Base-by-base conservation (phyloP, 2,888 invertebrate genomes). In the Aleiodes alternator region DNA sequence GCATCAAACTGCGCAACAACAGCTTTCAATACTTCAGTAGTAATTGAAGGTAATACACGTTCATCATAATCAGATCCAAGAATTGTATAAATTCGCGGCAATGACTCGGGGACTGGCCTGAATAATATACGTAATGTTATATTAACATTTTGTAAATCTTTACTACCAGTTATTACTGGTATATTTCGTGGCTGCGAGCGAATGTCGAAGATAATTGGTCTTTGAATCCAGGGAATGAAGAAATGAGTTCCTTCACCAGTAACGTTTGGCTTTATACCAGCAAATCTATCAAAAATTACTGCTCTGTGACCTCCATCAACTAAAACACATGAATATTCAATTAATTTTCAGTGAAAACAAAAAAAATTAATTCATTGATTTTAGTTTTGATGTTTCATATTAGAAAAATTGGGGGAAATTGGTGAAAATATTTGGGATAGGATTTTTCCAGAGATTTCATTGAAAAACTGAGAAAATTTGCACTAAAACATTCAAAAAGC, bases 1-100 rank as follows among this genome's bases (percentile, higher is more conserved):
- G 99, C 99, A 93, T 99, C 99, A 91, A 98, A 99, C 90, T 99
- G 98, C 51, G 99, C 99, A 48, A 99, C 99, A 69, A 99, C 98
- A 72, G 99, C 97, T 91, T 99, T 99, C 72, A 99, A 90, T 12
- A 99, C 99, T 94, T 99, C 99, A 85, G 97, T 95, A 11, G 98
- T 98, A 90, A 99, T 99, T 2, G 99, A 99, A 6, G 99, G 99
- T 78, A 99, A 90, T 50, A 99, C 99, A 90, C 99, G 93, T 90
- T 99, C 99, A 90, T 99, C 99, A 87, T 99, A 99, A 90, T 99
- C 99, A 80, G 96, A 92, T 79, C 99, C 99, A 48, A 99, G 93
- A 87, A 98, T 98, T 59, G 97, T 96, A 91, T 97, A 99, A 87
- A 99, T 98, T 90, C 94, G 96, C 23, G 99, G 99, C 66, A 99